Percentiles rank a stretch among this genome's conserved stretches.
Evolutionary conservation across 2,797 vertebrate genomes (phyloP).

Genomic region (Rousettus madagascariensis): DNA sequence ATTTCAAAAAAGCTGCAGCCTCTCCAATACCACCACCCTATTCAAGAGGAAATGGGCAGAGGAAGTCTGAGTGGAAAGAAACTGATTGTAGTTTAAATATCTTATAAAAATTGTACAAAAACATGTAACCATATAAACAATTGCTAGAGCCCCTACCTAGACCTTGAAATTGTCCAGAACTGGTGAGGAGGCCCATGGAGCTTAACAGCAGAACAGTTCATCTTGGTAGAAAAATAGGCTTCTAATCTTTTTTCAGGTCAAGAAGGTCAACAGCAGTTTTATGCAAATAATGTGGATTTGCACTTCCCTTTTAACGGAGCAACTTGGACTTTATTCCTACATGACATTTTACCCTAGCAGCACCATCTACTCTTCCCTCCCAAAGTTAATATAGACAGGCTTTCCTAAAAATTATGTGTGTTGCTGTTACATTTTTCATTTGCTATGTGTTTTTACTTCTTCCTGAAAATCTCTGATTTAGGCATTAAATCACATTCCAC

Average conservation of each 20-base stretch:
- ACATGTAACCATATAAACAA: neutral
- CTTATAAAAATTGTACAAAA: slow-evolving; percentile 13
- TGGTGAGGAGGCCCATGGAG: neutral
- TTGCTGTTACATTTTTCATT: neutral
- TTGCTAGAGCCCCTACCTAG: neutral
- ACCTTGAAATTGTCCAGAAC: neutral
- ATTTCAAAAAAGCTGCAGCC: neutral
- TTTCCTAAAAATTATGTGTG: neutral
- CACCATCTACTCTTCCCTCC: neutral
- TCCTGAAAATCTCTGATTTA: neutral
- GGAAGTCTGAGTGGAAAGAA: slow-evolving; percentile 19
- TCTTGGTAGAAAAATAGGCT: neutral
- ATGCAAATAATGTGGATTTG: neutral
- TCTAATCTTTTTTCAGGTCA: neutral
- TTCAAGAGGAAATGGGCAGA: neutral
- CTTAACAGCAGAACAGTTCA: neutral
- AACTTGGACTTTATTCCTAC: neutral
- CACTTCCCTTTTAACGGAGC: neutral
- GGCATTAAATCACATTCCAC: neutral
- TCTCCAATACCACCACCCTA: neutral
- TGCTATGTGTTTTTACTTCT: neutral
- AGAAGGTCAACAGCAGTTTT: neutral
- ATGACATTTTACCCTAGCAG: neutral
- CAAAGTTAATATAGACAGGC: neutral
- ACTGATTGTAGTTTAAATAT: neutral